Percentiles rank a stretch among this genome's conserved stretches.
phyloP scores from a whole-genome alignment of 2,113 vertebrate genomes.

The zebrafish (Danio rerio) region GRCz12tu NC_133191.1:31552501-31553000 shows the following conservation, averaged over 20 bases:
- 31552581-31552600: constrained; percentile 22
- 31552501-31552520: neutral
- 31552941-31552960: constrained; percentile 50
- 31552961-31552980: constrained; percentile 7
- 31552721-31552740: constrained; percentile 19
- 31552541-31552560: constrained; percentile 23
- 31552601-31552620: constrained; percentile 36
- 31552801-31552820: constrained; percentile 32
- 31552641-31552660: constrained; percentile 20
- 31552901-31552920: constrained; percentile 50
- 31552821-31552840: constrained; percentile 19
- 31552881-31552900: constrained; percentile 23
- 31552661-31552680: neutral
- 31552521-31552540: constrained; percentile 4
- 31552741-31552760: constrained; percentile 51
- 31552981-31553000: constrained; percentile 3
- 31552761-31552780: constrained; percentile 44
- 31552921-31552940: constrained; percentile 50
- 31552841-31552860: constrained; percentile 17
- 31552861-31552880: constrained; percentile 21
- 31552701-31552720: constrained; percentile 22
- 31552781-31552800: constrained; percentile 46
- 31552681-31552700: constrained; percentile 15
- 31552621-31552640: constrained; percentile 22
- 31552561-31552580: neutral